Evolutionary conservation across 2,888 invertebrate genomes (phyloP), one percentile per base, ranked within the genome.

Genomic region (Endomychus coccineus): DNA sequence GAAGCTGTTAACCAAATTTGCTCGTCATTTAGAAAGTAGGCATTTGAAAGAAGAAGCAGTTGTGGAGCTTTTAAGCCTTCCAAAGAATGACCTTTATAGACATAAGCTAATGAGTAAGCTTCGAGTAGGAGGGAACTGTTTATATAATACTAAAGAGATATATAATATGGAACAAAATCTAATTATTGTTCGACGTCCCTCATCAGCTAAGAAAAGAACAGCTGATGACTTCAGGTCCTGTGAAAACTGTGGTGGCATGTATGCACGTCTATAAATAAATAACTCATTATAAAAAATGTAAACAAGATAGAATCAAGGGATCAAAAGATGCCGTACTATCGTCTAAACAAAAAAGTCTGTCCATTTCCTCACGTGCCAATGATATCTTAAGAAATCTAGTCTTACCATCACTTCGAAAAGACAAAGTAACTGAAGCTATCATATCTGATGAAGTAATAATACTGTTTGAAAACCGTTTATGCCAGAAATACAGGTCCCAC

Each of bases 211-310:
- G 10, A 32, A 23, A 23, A 23, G 12, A 23, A 4, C 4, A 4
- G 32, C 32, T 13, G 10, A 3, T 3, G 6, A 32, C 13, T 32
- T 12, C 32, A 32, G 9, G 15, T 23, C 32, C 3, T 32, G 32
- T 23, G 32, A 15, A 12, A 21, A 12, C 6, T 32, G 32, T 32
- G 32, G 32, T 13, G 32, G 32, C 4, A 32, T 32, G 32, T 32
- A 23, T 32, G 11, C 23, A n/a, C 3, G 10, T 6, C 3, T 7
- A 22, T 7, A 23, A 22, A 5, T 5, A 23, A 2, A 11, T n/a
- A 4, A 7, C 16, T 7, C 32, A 32, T 32, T 32, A 17, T 9
- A 4, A 14, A 9, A 23, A 22, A 23, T 32, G 32, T n/a, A 7
- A 3, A 12, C 21, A 23, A n/a, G 23, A 13, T 13, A 23, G 10